A percentile compares a stretch with the other conserved stretches of the same genome.
These are phyloP conservation scores for Agrochola circellaris DNA, from an alignment of 2,888 invertebrate genomes.

Conservation along the genomic window DNA sequence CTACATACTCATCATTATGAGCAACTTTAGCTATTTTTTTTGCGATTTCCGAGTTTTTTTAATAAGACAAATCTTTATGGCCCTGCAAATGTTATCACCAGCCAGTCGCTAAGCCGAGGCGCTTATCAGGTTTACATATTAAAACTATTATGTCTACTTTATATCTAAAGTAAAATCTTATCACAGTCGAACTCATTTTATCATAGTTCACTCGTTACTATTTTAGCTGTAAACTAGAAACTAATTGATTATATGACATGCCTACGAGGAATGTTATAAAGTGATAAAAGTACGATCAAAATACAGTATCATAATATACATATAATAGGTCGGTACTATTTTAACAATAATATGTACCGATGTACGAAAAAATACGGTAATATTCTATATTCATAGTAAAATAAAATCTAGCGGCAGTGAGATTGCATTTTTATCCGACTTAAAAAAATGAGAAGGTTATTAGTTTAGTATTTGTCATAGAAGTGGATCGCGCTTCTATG, in stretches of 20 bases:
- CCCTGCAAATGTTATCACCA: neutral
- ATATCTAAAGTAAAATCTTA: conserved; percentile 43
- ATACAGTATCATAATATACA: conserved; percentile 12
- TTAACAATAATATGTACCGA: neutral
- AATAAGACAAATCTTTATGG: neutral
- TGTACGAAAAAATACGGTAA: neutral
- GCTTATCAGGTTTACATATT: conserved; percentile 17
- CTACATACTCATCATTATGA: neutral
- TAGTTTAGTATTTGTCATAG: no score
- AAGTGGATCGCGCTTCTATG: no score
- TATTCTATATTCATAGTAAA: conserved; percentile 5
- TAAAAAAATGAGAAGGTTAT: no score
- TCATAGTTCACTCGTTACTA: conserved; percentile 28
- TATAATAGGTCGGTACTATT: neutral
- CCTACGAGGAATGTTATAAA: neutral
- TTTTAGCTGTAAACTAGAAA: conserved; percentile 24
- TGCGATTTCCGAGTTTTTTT: no score
- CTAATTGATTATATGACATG: conserved; percentile 31
- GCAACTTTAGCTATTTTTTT: neutral
- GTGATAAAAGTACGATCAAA: conserved; percentile 10
- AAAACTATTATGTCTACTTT: conserved; percentile 16
- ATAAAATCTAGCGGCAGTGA: neutral
- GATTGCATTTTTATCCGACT: neutral
- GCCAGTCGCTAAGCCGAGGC: neutral
- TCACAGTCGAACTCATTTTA: conserved; percentile 26